Evolutionary conservation across 1,140 invertebrate genomes (phyloP).

Genomic region (Lepidurus couesii): DNA sequence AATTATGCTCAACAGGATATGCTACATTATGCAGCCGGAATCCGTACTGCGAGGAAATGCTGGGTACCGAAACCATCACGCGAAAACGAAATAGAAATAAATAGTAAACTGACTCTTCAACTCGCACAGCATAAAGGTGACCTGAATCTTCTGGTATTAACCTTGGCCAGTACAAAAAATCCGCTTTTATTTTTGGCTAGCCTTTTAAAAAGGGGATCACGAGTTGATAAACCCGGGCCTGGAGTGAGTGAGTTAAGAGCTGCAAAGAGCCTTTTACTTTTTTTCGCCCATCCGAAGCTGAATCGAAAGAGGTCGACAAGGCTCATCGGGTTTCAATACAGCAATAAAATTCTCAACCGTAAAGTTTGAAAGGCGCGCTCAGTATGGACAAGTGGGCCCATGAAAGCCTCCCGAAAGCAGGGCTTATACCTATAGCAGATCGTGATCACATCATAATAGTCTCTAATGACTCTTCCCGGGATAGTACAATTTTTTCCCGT

Average conservation of each 20-base stretch:
- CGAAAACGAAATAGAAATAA: neutral
- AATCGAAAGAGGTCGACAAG: neutral
- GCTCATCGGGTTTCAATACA: slow-evolving; percentile 13
- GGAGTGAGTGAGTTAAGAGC: too few relatives aligned
- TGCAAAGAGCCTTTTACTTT: neutral
- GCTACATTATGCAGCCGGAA: slow-evolving; percentile 18
- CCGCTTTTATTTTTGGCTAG: neutral
- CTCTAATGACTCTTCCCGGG: neutral
- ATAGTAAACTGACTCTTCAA: neutral
- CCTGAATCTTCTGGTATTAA: slow-evolving; percentile 14
- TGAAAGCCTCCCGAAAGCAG: neutral
- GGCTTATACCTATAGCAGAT: slow-evolving; percentile 5
- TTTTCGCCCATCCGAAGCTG: neutral
- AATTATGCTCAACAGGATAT: slow-evolving; percentile 22
- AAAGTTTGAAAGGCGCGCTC: neutral
- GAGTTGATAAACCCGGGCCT: neutral
- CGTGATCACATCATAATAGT: slow-evolving; percentile 15
- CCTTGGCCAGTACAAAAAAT: neutral
- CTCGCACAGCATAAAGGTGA: neutral
- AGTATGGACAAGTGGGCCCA: neutral
- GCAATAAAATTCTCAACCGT: neutral
- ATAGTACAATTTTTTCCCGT: neutral
- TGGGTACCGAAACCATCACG: neutral
- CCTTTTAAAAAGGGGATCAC: neutral
- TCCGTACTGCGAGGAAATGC: neutral